A percentile compares a stretch with the other conserved stretches of the same genome.
Evolutionary conservation across 2,113 vertebrate genomes (phyloP).

Genomic region (Hyla sarda): DNA sequence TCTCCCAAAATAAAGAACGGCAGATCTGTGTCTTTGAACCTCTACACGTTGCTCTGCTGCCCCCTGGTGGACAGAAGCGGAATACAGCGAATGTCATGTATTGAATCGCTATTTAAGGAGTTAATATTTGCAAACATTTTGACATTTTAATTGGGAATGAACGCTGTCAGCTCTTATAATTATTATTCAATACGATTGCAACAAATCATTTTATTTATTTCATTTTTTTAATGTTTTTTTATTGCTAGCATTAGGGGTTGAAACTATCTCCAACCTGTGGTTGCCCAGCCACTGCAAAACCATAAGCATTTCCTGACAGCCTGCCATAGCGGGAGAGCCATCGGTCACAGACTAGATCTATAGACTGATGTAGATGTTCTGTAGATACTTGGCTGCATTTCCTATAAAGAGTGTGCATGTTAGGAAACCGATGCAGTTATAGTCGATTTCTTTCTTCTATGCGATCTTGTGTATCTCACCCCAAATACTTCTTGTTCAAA

Average conservation of each 20-base stretch:
- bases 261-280: not conserved
- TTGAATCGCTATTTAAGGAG: not conserved
- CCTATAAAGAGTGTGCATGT: not conserved
- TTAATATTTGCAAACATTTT: not conserved
- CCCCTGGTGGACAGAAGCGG: constrained; percentile 34
- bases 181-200: not conserved
- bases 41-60: constrained; percentile 31
- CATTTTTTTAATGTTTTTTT: no score
- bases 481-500: no score
- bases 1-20: constrained; percentile 9
- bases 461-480: not conserved
- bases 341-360: no score
- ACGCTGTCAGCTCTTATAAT: not conserved
- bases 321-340: not conserved
- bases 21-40: not conserved
- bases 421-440: not conserved
- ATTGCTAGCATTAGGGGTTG: not conserved
- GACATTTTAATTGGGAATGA: not conserved
- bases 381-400: not conserved
- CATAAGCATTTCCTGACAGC: not conserved
- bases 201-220: not conserved
- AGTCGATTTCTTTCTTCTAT: not conserved
- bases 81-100: not conserved
- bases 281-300: not conserved
- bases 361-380: no score